Base-by-base conservation (phyloP, 1,140 invertebrate species). In the Drosophila erecta region DNA sequence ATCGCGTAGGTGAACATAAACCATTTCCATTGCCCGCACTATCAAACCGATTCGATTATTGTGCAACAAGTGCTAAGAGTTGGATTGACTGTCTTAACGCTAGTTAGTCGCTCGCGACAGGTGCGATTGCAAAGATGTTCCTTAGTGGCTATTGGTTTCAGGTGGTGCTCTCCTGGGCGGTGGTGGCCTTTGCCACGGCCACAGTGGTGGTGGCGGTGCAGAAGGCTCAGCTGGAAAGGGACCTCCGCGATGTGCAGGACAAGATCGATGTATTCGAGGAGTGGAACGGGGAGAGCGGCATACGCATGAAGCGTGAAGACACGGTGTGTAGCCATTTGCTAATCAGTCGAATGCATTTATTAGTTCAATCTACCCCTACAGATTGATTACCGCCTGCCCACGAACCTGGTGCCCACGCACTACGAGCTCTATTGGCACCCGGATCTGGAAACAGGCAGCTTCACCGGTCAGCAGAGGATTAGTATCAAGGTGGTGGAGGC, bases 401-500 rank as follows among this genome's bases (percentile, higher is more conserved):
- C 91, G 6, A 93, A 94, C 47, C 93, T 97, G 0, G 91, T 93
- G 24, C 97, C 97, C 0, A 71, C 93, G 0, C 94, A 95, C 79
- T 98, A 98, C 89, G 94, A 96, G 49, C 87, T 98, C 1, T 94
- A 94, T n/a, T 92, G 98, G 40, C 93, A 95, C 79, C 97, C 97
- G 0, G 94, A 97, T 83, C 85, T 98, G 30, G 92, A 94, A 14
- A 93, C 93, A 8, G 96, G 95, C 0, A 94, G 93, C 6, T 98
- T 97, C 83, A 91, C 92, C 57, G 97, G 97, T 0, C 93, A 92
- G 40, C 96, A 96, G 0, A 93, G 92, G 27, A 97, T 98, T 6
- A 92, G 93, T 6, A 91, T 98, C 14, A 91, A 93, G 15, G 92
- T 95, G 4, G 76, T 91, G 0, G 73, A 93, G 22, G 72, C 92